A percentile compares a stretch with the other conserved stretches of the same genome.
phyloP scores from a whole-genome alignment of 92 coral and sea anemone species.

The Metridium senile region DNA sequence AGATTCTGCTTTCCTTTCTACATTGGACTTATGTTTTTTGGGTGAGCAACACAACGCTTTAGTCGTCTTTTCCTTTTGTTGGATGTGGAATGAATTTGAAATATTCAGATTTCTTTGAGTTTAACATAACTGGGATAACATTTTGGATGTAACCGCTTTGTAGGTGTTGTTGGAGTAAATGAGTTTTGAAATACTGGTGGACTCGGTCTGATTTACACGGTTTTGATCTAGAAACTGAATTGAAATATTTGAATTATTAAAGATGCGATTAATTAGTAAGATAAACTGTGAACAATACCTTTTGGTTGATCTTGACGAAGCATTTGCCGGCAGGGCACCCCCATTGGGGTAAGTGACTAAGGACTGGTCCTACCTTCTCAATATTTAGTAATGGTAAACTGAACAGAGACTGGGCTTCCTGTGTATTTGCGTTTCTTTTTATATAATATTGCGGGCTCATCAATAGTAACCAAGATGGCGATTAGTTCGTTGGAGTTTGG shows the following conservation, averaged over 20 bases:
- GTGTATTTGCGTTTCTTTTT: no score
- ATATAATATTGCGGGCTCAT: no score
- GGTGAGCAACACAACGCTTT: constrained; percentile 46
- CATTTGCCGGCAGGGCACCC: no score
- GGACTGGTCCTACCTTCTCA: no score
- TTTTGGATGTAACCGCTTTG: constrained; percentile 15
- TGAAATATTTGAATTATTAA: constrained; percentile 30
- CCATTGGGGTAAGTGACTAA: no score
- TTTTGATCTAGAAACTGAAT: constrained; percentile 20
- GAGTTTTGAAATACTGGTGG: constrained; percentile 11
- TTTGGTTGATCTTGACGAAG: constrained; percentile 23
- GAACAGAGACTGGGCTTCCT: no score
- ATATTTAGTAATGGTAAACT: no score
- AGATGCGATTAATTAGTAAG: neutral
- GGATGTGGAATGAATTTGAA: constrained; percentile 39
- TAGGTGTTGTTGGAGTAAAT: neutral
- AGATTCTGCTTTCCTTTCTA: constrained; percentile 36
- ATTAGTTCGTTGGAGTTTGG: no score
- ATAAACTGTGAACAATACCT: constrained; percentile 14
- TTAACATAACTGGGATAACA: constrained; percentile 34
- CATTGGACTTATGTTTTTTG: constrained; percentile 35
- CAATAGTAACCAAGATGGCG: no score
- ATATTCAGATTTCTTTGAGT: constrained; percentile 27
- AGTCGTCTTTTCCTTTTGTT: constrained; percentile 35
- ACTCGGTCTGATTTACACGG: neutral